Base-by-base conservation (phyloP, 2,797 vertebrate genomes). In the Sciaenops ocellatus region DNA sequence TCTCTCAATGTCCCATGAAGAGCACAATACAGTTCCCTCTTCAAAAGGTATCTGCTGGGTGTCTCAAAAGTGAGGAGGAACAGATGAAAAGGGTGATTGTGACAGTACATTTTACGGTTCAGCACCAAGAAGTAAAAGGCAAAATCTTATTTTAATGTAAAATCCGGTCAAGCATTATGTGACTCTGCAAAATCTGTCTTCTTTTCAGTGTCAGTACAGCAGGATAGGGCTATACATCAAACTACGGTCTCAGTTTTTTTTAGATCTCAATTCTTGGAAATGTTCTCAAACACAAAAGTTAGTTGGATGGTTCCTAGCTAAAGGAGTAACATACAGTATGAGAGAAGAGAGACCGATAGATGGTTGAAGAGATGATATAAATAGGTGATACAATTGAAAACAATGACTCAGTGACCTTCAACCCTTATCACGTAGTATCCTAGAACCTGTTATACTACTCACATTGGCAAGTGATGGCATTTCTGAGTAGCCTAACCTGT, bases 71-170 rank as follows among this genome's bases (percentile, higher is more conserved):
- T n/a, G 30, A 22, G 26, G 20, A 20, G 42, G 47, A 72, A 8
- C n/a, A 66, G 63, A 76, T 66, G 81, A 71, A 79, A 76, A 76
- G 47, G 44, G 73, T 46, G 61, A 57, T 20, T 69, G 69, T 67
- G 80, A 61, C n/a, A 30, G 59, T 64, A 44, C 57, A 73, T 83
- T 77, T 81, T 72, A 82, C 8, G 24, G 77, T 75, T 73, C 82
- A 83, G 66, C 46, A 52, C 7, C 16, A 1, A 72, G 34, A 51
- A 78, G 66, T 17, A 68, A 71, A 83, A 77, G 16, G 13, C 3
- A 78, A 61, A 61, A 57, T 56, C 48, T 46, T 47, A 46, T 76
- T 71, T 56, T 64, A 79, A 83, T 79, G 57, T 75, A 57, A 68
- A 86, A 76, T 66, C 20, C 46, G 54, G 69, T 72, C 34, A 47